Evolutionary conservation across 1,140 invertebrate genomes (phyloP).

Genomic region (Calycopis cecrops): DNA sequence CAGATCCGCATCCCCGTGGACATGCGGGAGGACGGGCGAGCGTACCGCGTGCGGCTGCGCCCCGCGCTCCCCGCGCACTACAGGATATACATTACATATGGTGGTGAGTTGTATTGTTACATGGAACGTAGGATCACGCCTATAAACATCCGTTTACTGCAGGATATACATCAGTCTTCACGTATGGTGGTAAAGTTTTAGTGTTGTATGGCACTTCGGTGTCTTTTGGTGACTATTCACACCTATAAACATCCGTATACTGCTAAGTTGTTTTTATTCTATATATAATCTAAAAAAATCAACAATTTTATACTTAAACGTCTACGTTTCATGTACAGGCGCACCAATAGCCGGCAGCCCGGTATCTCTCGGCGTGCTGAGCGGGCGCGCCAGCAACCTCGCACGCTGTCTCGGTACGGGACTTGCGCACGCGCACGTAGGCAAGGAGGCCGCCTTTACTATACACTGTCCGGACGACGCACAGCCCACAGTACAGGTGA

Average conservation of each 20-base stretch:
- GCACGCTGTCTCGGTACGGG: constrained; percentile 78
- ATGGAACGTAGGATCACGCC: no score
- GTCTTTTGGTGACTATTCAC: no score
- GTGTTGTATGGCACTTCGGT: no score
- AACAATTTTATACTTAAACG: no score
- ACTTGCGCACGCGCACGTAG: constrained; percentile 81
- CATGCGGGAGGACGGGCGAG: constrained; percentile 84
- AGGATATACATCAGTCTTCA: no score
- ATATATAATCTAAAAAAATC: no score
- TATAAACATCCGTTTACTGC: no score
- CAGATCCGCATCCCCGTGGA: constrained; percentile 90
- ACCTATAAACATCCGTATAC: no score
- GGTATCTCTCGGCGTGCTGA: constrained; percentile 75
- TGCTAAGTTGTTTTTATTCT: no score
- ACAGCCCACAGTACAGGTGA: constrained; percentile 75
- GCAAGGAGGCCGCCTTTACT: constrained; percentile 83
- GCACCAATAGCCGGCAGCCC: constrained; percentile 78
- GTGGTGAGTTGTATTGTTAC: constrained; percentile 76
- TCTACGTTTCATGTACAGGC: constrained; percentile 56
- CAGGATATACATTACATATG: constrained; percentile 91
- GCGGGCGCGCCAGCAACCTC: constrained; percentile 60
- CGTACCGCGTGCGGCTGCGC: constrained; percentile 87
- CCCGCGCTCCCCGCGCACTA: constrained; percentile 93
- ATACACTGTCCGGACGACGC: constrained; percentile 75
- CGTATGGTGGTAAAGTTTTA: no score